Evolutionary conservation across 2,888 invertebrate genomes (phyloP).

Genomic region (Andrena bicolor): DNA sequence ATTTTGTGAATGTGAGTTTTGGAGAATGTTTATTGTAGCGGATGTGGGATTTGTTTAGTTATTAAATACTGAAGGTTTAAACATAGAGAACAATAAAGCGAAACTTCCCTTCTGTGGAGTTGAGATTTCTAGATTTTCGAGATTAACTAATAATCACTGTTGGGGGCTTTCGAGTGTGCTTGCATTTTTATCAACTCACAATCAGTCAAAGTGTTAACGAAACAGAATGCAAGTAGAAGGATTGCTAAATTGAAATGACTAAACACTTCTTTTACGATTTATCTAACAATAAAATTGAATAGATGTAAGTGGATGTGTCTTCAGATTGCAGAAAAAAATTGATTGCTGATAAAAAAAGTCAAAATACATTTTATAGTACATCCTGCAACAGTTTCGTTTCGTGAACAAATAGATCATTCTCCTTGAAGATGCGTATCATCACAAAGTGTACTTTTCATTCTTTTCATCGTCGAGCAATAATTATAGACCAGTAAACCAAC

Average conservation of each 20-base stretch:
- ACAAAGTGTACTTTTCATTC: conserved; percentile 15
- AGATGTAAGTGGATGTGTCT: neutral
- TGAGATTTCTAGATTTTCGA: too few species aligned
- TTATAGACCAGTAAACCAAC: conserved; percentile 41
- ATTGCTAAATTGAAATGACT: neutral
- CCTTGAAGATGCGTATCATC: neutral
- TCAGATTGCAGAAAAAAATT: neutral
- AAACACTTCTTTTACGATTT: too few species aligned
- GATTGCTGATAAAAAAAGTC: neutral
- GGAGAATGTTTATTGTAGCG: too few species aligned
- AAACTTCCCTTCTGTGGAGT: too few species aligned
- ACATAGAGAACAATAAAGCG: too few species aligned
- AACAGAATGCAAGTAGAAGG: neutral
- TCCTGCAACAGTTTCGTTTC: neutral
- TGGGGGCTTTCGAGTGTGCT: too few species aligned
- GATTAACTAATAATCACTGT: too few species aligned
- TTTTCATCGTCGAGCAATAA: conserved; percentile 25
- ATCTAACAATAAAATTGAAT: too few species aligned
- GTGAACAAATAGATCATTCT: neutral
- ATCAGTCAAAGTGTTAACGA: neutral
- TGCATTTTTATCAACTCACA: too few species aligned
- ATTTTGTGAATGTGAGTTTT: too few species aligned
- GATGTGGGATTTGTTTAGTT: too few species aligned
- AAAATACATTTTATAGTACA: neutral
- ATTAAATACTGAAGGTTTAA: too few species aligned